These are phyloP conservation scores for Solea solea DNA, from an alignment of 2,113 vertebrate species.

Conservation along the genomic window DNA sequence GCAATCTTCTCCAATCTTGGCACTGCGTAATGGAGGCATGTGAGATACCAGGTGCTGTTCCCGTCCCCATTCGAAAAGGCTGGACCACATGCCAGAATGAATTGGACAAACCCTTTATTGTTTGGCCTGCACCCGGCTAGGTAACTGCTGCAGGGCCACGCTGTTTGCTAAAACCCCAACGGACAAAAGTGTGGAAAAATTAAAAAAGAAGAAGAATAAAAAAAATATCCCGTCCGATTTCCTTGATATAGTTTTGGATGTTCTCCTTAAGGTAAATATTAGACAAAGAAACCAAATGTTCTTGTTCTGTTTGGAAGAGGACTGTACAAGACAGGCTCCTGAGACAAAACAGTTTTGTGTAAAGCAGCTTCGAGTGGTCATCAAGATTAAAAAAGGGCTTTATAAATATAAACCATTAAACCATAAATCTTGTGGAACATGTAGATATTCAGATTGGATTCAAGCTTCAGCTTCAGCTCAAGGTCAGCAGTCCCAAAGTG, in stretches of 20 bases:
- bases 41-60: constrained; percentile 74
- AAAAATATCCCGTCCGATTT: neutral
- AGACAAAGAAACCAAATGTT: too few species aligned
- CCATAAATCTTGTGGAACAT: too few species aligned
- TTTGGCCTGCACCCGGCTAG: constrained; percentile 52
- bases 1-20: constrained; percentile 77
- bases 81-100: constrained; percentile 66
- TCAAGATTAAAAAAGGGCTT: too few species aligned
- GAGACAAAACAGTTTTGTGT: too few species aligned
- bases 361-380: too few species aligned
- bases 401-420: too few species aligned
- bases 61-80: constrained; percentile 61
- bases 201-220: neutral
- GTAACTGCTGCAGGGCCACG: constrained; percentile 19
- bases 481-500: too few species aligned
- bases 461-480: too few species aligned
- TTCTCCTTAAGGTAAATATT: too few species aligned
- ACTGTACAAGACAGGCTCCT: too few species aligned
- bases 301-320: too few species aligned
- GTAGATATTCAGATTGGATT: too few species aligned
- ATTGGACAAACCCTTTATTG: constrained; percentile 71
- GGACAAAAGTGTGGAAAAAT: constrained; percentile 7
- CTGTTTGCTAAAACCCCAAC: constrained; percentile 43
- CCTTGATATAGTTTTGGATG: neutral
- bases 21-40: constrained; percentile 65